These are phyloP conservation scores for Mus musculus DNA, from an alignment of 2,113 vertebrate species.

Conservation along the genomic window GRCm39 chr3:25109501-25110000, in stretches of 20 bases:
- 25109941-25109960: not conserved
- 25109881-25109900: not conserved
- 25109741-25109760: not conserved
- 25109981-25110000: not conserved
- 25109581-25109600: not conserved
- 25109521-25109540: not conserved
- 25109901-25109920: not conserved
- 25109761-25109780: not conserved
- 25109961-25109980: not conserved
- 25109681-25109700: not conserved
- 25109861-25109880: not conserved
- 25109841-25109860: conserved; percentile 13
- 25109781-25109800: not conserved
- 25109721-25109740: conserved; percentile 25
- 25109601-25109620: not conserved
- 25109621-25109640: not conserved
- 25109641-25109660: not conserved
- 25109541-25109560: not conserved
- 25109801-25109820: not conserved
- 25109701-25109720: conserved; percentile 4
- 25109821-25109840: not conserved
- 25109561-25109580: not conserved
- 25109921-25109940: not conserved
- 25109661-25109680: not conserved
- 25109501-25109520: too few relatives aligned